Evolutionary conservation across 2,113 vertebrate genomes (phyloP), one percentile per base, ranked within the genome.

Genomic region (Rhodinocichla rosea): DNA sequence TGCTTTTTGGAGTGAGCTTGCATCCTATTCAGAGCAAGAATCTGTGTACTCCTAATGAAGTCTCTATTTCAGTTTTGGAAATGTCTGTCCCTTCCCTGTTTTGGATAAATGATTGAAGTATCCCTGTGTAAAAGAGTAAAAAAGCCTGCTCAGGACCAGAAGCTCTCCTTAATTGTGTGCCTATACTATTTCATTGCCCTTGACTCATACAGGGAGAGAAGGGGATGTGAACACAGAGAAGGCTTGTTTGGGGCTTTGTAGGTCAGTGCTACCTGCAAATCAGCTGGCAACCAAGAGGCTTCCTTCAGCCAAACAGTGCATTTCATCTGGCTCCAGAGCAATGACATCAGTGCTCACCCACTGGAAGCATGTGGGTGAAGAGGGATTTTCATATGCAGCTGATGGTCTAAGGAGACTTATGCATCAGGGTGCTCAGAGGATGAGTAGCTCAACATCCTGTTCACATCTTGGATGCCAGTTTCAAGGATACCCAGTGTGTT

Each of bases 241-340:
- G 37, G 22, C 22, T 64, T 76, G 9, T 68, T 44, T 63, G 32
- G 28, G 67, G 50, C 52, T 57, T 44, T 60, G 44, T 71, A 76
- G 57, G n/a, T 64, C 67, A 79, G 24, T 0, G 13, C 45, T 85
- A 56, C 75, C 32, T 64, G 28, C 60, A 89, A 88, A 17, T 70
- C 81, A 84, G 39, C 35, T 87, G 80, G 65, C 73, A 90, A 27
- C 13, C 50, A 40, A 74, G 44, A 59, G 7, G 12, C 7, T 77
- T 70, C 57, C 62, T 70, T 67, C 81, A 87, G 84, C 92, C 76
- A 95, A 92, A 30, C 10, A 82, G 35, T 27, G 42, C 75, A 94
- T 60, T 37, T 90, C 55, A 63, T 74, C 65, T 89, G 71, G 18
- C 49, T 86, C 60, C 89, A 55, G 87, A 78, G 57, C 59, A 81